phyloP scores from a whole-genome alignment of 2,888 invertebrate species.

The Sarcophaga carnaria region DNA sequence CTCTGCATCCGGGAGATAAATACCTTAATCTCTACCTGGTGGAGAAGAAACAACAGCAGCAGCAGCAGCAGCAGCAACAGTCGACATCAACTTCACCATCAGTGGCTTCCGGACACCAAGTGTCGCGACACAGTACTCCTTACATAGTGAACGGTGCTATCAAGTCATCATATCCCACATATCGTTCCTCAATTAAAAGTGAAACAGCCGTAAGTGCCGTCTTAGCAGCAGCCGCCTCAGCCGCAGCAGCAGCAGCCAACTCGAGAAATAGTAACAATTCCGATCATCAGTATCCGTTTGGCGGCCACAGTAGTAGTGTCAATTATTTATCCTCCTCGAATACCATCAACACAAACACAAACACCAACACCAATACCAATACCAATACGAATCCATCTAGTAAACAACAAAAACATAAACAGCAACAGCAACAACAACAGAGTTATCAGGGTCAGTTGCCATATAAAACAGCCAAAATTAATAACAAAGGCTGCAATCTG shows the following conservation, averaged over 20 bases:
- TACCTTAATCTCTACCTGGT: slow-evolving; percentile 80
- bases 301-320: slow-evolving; percentile 63
- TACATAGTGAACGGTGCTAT: slow-evolving; percentile 80
- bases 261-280: slow-evolving; percentile 35
- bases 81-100: slow-evolving; percentile 71
- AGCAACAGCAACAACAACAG: background rate
- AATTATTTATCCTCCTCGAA: slow-evolving; percentile 58
- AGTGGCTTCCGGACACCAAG: slow-evolving; percentile 72
- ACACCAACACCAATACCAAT: too few relatives aligned
- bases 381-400: background rate
- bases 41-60: slow-evolving; percentile 78
- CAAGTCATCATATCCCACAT: slow-evolving; percentile 79
- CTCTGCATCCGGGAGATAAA: slow-evolving; percentile 81
- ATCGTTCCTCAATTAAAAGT: slow-evolving; percentile 79
- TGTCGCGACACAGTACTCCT: slow-evolving; percentile 70
- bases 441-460: slow-evolving; percentile 72
- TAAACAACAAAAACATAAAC: slow-evolving; percentile 36
- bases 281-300: slow-evolving; percentile 47
- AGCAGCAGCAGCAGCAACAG: slow-evolving; percentile 69
- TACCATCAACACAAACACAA: background rate
- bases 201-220: slow-evolving; percentile 75
- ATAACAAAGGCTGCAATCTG: slow-evolving; percentile 80
- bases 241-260: slow-evolving; percentile 68
- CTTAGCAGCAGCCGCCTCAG: slow-evolving; percentile 60
- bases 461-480: slow-evolving; percentile 77